Evolutionary conservation across 53 echinoderm and acorn worm species (phyloP).

Genomic region (Stichopus horrens): DNA sequence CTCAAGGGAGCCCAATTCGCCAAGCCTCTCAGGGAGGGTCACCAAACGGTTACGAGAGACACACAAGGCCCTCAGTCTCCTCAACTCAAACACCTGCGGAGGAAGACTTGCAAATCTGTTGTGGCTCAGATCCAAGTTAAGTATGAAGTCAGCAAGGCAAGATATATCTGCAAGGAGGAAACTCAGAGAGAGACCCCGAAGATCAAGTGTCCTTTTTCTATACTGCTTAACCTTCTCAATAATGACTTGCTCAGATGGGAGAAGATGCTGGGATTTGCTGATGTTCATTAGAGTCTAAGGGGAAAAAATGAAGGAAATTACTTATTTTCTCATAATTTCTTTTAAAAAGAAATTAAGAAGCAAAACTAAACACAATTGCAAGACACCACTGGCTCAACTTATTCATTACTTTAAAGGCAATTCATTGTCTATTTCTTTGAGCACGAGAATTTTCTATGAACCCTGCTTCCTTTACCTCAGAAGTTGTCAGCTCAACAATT

Average conservation of each 20-base stretch:
- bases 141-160: slow-evolving; percentile 44
- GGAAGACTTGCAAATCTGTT: slow-evolving; percentile 74
- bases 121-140: slow-evolving; percentile 74
- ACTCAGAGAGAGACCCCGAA: slow-evolving; percentile 65
- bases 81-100: slow-evolving; percentile 56
- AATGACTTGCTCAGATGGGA: slow-evolving; percentile 65
- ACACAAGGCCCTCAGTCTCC: slow-evolving; percentile 49
- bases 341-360: no score
- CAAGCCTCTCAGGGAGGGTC: slow-evolving; percentile 62
- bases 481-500: no score
- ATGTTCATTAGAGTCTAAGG: slow-evolving; percentile 61
- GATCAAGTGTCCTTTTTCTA: slow-evolving; percentile 57
- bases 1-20: slow-evolving; percentile 51
- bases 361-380: no score
- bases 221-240: slow-evolving; percentile 57
- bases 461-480: no score
- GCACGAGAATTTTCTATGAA: no score
- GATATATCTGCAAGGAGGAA: slow-evolving; percentile 51
- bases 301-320: background rate
- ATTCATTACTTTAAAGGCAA: no score
- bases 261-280: slow-evolving; percentile 51
- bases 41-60: slow-evolving; percentile 66
- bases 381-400: no score
- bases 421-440: no score
- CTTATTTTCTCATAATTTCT: no score